Percentiles rank a stretch among this genome's conserved stretches.
Conservation (phyloP, 2,113 vertebrate genomes). For the Ciconia maguari region DNA sequence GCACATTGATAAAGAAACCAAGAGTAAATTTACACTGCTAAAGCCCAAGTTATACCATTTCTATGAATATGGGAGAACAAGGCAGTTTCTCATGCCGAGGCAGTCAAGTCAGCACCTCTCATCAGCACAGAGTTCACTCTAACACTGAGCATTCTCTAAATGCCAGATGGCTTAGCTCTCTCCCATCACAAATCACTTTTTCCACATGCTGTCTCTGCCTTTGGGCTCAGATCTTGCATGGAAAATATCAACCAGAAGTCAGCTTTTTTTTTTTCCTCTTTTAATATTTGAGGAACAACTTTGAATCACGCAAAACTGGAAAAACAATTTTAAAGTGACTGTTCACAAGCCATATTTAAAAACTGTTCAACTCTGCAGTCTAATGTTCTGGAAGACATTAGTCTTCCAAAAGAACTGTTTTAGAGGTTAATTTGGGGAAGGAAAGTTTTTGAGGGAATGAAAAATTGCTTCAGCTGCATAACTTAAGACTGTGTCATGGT, state of each 20-base stretch:
- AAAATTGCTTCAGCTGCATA: background rate
- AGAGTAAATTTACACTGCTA: background rate
- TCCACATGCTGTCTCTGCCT: background rate
- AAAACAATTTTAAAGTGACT: background rate
- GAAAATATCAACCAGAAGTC: background rate
- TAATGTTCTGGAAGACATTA: constrained; percentile 10
- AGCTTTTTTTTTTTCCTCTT: background rate
- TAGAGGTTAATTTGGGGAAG: background rate
- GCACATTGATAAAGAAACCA: background rate
- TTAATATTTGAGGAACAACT: background rate
- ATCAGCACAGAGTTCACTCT: background rate
- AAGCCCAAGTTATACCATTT: background rate
- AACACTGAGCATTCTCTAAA: background rate
- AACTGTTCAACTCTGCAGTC: background rate
- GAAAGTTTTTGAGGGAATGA: background rate
- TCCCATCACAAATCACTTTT: constrained; percentile 11
- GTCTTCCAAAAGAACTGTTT: background rate
- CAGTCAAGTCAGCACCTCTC: background rate
- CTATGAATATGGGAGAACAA: background rate
- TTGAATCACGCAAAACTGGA: background rate
- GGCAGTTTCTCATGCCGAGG: background rate
- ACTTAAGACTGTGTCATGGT: background rate
- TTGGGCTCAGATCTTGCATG: background rate
- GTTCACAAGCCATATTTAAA: background rate
- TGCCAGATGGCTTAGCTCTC: constrained; percentile 13